These are phyloP conservation scores for Lampris incognitus DNA, from an alignment of 2,113 vertebrate species.

Conservation along the genomic window DNA sequence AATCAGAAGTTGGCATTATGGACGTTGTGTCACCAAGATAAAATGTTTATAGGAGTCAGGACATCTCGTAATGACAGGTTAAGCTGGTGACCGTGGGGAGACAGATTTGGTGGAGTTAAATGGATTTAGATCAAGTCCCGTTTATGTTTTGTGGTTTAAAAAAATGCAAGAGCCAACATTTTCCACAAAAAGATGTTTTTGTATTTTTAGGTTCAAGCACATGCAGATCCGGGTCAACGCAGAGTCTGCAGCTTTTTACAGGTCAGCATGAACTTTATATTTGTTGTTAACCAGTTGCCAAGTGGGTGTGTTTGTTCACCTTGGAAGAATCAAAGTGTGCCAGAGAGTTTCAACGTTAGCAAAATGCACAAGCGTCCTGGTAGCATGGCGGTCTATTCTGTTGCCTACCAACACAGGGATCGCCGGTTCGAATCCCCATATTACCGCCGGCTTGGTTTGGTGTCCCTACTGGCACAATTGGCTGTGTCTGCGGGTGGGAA, in stretches of 20 bases:
- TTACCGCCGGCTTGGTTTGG: too few species aligned
- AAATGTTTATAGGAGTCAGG: slow-evolving; percentile 1
- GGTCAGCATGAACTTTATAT: slow-evolving; percentile 77
- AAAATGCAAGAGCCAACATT: background rate
- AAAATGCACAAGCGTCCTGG: too few species aligned
- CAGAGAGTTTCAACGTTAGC: background rate
- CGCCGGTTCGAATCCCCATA: too few species aligned
- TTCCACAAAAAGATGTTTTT: slow-evolving; percentile 1
- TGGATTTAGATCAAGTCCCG: background rate
- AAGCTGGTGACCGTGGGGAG: background rate
- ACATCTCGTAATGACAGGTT: background rate
- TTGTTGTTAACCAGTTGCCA: background rate
- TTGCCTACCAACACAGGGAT: too few species aligned
- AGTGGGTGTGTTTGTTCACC: background rate
- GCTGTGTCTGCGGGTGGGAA: too few species aligned
- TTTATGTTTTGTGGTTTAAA: background rate
- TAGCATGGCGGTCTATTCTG: too few species aligned
- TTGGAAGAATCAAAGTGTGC: background rate
- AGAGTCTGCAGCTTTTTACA: slow-evolving; percentile 94
- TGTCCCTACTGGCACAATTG: too few species aligned
- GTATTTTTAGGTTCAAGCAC: slow-evolving; percentile 91
- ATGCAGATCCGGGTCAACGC: slow-evolving; percentile 97
- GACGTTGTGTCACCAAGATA: slow-evolving; percentile 22
- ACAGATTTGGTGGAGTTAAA: background rate
- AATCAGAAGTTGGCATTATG: slow-evolving; percentile 46